Conservation (phyloP, 2,888 invertebrate species). For the Harmothoe impar region DNA sequence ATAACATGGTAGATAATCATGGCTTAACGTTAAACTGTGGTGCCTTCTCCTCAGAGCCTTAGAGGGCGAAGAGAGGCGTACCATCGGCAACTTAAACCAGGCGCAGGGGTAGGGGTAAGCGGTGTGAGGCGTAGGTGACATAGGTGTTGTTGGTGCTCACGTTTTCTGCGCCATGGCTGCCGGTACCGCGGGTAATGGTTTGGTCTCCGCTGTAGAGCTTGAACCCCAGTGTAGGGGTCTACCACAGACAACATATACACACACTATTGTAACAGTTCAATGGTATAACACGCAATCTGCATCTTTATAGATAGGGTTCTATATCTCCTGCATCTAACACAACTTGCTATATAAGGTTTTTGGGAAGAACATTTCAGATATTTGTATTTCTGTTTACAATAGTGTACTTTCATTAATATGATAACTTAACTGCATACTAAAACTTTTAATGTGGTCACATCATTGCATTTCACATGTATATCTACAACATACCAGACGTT, state of each 20-base stretch:
- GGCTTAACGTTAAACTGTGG: no score
- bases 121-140: not conserved
- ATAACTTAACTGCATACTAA: not conserved
- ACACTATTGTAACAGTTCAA: conserved; percentile 7
- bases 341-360: no score
- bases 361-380: no score
- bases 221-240: not conserved
- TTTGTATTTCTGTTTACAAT: no score
- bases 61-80: not conserved
- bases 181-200: not conserved
- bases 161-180: conserved; percentile 23
- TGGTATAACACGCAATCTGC: not conserved
- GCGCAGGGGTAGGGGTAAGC: not conserved
- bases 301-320: no score
- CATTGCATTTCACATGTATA: not conserved
- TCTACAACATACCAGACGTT: no score
- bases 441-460: not conserved
- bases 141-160: not conserved
- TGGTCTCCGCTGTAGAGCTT: not conserved
- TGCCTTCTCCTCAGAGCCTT: no score
- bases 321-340: no score
- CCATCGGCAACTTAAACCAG: not conserved
- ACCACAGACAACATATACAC: not conserved
- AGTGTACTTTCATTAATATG: no score
- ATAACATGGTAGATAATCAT: no score